Conservation (phyloP, 92 coral and sea anemone species). For the Phenganax marumi region DNA sequence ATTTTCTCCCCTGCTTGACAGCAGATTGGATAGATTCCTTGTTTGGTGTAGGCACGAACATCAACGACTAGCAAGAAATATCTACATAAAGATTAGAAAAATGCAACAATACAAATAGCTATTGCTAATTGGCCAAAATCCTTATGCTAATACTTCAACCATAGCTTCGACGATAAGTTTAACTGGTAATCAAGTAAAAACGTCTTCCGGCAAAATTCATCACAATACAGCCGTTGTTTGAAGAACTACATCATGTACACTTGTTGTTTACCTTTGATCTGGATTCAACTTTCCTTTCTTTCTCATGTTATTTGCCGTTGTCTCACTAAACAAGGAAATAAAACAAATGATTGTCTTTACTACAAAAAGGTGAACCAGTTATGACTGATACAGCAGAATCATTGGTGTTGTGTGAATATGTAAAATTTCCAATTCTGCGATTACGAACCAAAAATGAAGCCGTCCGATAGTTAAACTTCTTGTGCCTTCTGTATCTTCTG, state of each 20-base stretch:
- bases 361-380: too few relatives aligned
- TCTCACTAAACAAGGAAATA: conserved; percentile 59
- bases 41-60: conserved; percentile 76
- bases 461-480: conserved; percentile 78
- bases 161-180: too few relatives aligned
- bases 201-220: too few relatives aligned
- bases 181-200: too few relatives aligned
- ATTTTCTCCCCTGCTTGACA: conserved; percentile 77
- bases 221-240: too few relatives aligned
- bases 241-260: not conserved
- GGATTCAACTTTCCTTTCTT: conserved; percentile 99
- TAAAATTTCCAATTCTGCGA: too few relatives aligned
- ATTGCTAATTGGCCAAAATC: too few relatives aligned
- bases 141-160: too few relatives aligned
- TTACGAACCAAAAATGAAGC: conserved; percentile 77
- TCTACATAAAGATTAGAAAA: conserved; percentile 36
- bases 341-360: too few relatives aligned
- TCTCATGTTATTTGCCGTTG: conserved; percentile 96
- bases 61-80: conserved; percentile 88
- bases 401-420: too few relatives aligned
- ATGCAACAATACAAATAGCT: too few relatives aligned
- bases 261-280: conserved; percentile 71
- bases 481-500: conserved; percentile 44
- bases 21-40: conserved; percentile 69
- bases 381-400: too few relatives aligned